Conservation (phyloP, 2,113 vertebrate genomes). For the Eurypyga helias region DNA sequence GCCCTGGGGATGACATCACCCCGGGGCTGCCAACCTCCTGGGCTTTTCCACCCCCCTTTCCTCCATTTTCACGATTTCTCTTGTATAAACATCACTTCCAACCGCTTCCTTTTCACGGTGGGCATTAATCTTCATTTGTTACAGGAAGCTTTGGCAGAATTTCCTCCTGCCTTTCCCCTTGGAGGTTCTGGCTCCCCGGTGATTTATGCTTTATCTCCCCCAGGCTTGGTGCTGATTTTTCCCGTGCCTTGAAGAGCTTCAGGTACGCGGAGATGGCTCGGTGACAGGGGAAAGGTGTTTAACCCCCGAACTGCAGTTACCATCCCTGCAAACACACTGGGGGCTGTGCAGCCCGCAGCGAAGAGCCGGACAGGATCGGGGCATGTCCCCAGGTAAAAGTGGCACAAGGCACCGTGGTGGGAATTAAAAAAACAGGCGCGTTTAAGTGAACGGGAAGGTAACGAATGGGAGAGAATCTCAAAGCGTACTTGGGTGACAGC, state of each 20-base stretch:
- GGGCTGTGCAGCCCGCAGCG: not conserved
- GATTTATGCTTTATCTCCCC: not conserved
- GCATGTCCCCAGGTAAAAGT: not conserved
- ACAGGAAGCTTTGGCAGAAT: not conserved
- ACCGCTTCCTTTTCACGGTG: not conserved
- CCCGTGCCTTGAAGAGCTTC: not conserved
- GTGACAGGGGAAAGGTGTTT: not conserved
- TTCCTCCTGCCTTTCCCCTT: not conserved
- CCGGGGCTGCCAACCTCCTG: not conserved
- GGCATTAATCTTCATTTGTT: conserved; percentile 39
- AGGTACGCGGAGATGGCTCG: not conserved
- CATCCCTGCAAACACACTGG: not conserved
- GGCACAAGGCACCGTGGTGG: not conserved
- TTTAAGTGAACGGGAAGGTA: not conserved
- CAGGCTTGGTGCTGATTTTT: not conserved
- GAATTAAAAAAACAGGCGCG: not conserved
- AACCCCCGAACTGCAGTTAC: too few species aligned
- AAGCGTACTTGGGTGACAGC: not conserved
- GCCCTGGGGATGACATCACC: not conserved
- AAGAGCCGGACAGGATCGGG: not conserved
- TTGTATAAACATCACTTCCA: not conserved
- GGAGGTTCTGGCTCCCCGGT: not conserved
- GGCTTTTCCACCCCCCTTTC: not conserved
- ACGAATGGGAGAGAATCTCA: not conserved
- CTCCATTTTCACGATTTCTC: not conserved